Conservation (phyloP, 2,888 invertebrate species). For the Apodemia zela region DNA sequence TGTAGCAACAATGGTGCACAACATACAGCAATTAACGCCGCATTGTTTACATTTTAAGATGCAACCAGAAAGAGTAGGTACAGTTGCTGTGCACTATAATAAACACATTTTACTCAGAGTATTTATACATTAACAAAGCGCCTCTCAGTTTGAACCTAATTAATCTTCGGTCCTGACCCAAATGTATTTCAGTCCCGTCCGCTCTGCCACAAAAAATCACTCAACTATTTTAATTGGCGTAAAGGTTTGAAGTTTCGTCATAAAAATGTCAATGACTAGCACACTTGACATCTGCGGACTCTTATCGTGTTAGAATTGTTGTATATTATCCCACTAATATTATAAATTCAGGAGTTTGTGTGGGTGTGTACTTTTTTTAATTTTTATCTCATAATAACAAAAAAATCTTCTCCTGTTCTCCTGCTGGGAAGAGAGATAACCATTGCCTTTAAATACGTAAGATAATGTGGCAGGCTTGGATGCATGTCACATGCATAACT, state of each 20-base stretch:
- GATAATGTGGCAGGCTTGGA: too few species aligned
- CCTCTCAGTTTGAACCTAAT: constrained; percentile 62
- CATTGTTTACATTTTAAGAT: constrained; percentile 58
- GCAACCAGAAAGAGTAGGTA: constrained; percentile 48
- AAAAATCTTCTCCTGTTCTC: too few species aligned
- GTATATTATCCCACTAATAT: background rate
- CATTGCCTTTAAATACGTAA: too few species aligned
- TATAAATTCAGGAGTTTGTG: background rate
- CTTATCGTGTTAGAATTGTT: constrained; percentile 33
- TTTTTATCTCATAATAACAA: too few species aligned
- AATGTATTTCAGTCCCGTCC: constrained; percentile 67
- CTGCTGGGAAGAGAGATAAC: too few species aligned
- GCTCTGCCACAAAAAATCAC: constrained; percentile 62
- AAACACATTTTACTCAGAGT: constrained; percentile 61
- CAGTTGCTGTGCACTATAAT: constrained; percentile 57
- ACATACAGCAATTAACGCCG: constrained; percentile 55
- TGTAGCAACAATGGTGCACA: constrained; percentile 35
- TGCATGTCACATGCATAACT: too few species aligned
- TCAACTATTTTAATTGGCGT: constrained; percentile 77
- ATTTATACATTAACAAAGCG: constrained; percentile 61
- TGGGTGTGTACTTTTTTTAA: too few species aligned
- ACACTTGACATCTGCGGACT: constrained; percentile 47
- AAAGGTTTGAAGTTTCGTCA: constrained; percentile 57
- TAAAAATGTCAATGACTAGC: constrained; percentile 62
- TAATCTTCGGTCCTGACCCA: constrained; percentile 63